These are phyloP conservation scores for Oscheius sp. DNA, from an alignment of 1,140 invertebrate genomes.

Conservation along the genomic window DNA sequence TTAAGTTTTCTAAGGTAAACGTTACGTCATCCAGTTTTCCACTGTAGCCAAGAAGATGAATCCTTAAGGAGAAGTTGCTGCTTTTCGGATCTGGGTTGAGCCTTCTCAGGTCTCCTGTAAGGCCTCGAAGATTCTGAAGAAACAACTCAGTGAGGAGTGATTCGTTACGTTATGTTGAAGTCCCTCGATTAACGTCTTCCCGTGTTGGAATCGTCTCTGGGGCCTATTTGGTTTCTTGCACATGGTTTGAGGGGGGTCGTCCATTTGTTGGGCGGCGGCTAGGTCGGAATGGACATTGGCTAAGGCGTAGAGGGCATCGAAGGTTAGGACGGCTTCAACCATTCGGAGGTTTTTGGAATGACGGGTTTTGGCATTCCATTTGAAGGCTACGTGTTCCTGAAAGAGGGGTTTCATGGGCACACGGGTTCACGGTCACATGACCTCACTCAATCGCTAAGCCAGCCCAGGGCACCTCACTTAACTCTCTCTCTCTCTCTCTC, in stretches of 20 bases:
- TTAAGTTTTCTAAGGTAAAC: neutral
- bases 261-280: conserved; percentile 36
- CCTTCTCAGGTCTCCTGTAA: conserved; percentile 52
- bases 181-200: conserved; percentile 45
- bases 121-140: conserved; percentile 45
- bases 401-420: too few species aligned
- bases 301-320: conserved; percentile 54
- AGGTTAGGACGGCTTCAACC: conserved; percentile 55
- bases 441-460: too few species aligned
- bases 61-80: conserved; percentile 58
- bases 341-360: conserved; percentile 47
- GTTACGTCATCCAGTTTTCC: conserved; percentile 54
- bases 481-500: too few species aligned
- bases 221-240: conserved; percentile 44
- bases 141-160: neutral
- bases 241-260: conserved; percentile 42
- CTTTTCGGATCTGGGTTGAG: conserved; percentile 28
- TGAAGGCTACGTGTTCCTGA: conserved; percentile 35
- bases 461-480: too few species aligned
- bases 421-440: too few species aligned
- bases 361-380: conserved; percentile 40
- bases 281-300: conserved; percentile 44
- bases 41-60: conserved; percentile 55
- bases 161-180: conserved; percentile 41
- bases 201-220: conserved; percentile 50